These are phyloP conservation scores for Tapirus indicus DNA, from an alignment of 2,797 vertebrate genomes.

Conservation along the genomic window DNA sequence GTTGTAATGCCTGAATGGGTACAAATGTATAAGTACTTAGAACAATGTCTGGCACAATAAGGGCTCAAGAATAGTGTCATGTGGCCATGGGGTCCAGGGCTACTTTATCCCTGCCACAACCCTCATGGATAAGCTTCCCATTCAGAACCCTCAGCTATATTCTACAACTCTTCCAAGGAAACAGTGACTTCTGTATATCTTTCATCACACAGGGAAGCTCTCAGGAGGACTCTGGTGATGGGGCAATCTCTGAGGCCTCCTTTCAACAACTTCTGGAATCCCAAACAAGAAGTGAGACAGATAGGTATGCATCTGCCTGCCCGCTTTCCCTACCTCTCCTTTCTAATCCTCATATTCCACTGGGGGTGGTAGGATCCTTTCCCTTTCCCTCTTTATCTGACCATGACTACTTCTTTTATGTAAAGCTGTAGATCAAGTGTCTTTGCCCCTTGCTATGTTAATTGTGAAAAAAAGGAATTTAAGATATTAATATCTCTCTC, in stretches of 20 bases:
- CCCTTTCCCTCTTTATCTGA: neutral
- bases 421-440: neutral
- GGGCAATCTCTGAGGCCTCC: neutral
- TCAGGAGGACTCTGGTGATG: neutral
- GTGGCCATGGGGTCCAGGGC: neutral
- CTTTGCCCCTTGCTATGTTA: neutral
- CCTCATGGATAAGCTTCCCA: neutral
- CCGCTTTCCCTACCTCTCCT: neutral
- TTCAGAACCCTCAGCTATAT: neutral
- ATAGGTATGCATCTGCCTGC: neutral
- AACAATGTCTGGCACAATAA: neutral
- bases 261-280: neutral
- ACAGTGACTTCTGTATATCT: neutral
- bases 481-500: neutral
- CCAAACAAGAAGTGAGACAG: neutral
- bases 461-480: neutral
- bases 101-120: neutral
- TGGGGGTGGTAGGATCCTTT: neutral
- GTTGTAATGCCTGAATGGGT: neutral
- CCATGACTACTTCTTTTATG: neutral
- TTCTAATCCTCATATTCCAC: neutral
- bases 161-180: neutral
- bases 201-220: neutral
- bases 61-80: neutral
- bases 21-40: neutral